These are phyloP conservation scores for Sminthurinus signatus DNA, from an alignment of 1,140 invertebrate genomes.

Conservation along the genomic window DNA sequence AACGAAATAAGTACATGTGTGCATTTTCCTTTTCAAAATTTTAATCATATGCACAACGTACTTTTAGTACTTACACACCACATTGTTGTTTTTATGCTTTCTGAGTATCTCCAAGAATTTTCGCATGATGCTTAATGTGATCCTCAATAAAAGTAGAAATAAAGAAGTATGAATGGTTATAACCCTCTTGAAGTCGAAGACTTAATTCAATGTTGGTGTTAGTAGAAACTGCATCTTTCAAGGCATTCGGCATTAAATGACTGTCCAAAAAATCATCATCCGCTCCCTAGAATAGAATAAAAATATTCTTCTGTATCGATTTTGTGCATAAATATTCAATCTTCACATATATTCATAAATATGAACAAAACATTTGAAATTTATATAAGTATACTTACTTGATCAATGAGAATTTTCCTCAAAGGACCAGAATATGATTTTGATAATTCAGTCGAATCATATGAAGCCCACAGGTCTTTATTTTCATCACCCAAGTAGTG, in stretches of 20 bases:
- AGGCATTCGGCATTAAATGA: slow-evolving; percentile 79
- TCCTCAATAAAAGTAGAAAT: slow-evolving; percentile 88
- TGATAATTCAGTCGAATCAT: slow-evolving; percentile 81
- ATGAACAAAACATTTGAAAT: no score
- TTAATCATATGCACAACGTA: no score
- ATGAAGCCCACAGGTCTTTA: slow-evolving; percentile 65
- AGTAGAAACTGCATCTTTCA: slow-evolving; percentile 63
- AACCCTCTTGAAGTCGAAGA: slow-evolving; percentile 66
- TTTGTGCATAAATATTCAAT: no score
- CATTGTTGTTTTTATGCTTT: no score
- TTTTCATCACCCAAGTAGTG: slow-evolving; percentile 73
- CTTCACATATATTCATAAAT: no score
- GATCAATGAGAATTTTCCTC: slow-evolving; percentile 80
- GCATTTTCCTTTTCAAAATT: no score
- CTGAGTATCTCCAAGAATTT: slow-evolving; percentile 39
- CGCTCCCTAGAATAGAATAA: slow-evolving; percentile 56
- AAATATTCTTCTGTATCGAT: no score
- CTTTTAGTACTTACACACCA: no score
- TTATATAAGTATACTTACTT: slow-evolving; percentile 64
- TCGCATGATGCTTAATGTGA: slow-evolving; percentile 84
- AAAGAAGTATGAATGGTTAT: slow-evolving; percentile 96
- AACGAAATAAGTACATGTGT: neutral
- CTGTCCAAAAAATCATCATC: slow-evolving; percentile 75
- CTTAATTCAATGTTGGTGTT: slow-evolving; percentile 59
- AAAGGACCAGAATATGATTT: slow-evolving; percentile 77